Evolutionary conservation across 2,113 vertebrate species (phyloP).

Genomic region (Lampris megalopsis): DNA sequence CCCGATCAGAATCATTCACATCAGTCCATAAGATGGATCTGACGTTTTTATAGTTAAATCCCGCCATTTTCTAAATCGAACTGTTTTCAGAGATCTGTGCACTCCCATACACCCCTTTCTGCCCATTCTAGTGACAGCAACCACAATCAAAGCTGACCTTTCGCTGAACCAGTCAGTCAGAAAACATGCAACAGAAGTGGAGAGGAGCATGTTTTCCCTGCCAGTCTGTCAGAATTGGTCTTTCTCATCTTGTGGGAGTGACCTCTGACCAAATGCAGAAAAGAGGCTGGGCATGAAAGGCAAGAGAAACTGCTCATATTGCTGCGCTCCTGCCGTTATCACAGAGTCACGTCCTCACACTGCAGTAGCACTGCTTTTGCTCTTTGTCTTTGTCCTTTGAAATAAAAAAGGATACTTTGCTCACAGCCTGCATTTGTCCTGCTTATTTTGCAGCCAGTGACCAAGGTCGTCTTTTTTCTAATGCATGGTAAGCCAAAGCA

Average conservation of each 20-base stretch:
- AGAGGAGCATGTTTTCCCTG: conserved; percentile 48
- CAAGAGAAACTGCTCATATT: conserved; percentile 56
- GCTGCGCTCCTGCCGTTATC: conserved; percentile 75
- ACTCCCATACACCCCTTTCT: not conserved
- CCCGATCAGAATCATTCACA: not conserved
- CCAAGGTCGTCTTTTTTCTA: conserved; percentile 17
- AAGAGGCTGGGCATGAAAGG: conserved; percentile 53
- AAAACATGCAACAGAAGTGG: conserved; percentile 6
- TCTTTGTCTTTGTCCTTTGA: conserved; percentile 54
- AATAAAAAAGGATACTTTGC: conserved; percentile 33
- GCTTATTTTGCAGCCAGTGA: conserved; percentile 15
- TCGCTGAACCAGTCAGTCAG: conserved; percentile 22
- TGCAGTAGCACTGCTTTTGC: conserved; percentile 66
- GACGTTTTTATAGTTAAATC: not conserved
- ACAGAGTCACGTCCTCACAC: conserved; percentile 71
- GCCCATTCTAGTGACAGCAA: not conserved
- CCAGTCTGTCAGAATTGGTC: conserved; percentile 50
- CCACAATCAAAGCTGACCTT: conserved; percentile 9
- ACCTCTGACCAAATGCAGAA: conserved; percentile 72
- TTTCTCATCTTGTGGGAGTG: conserved; percentile 58
- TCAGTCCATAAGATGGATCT: not conserved
- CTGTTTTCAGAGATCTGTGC: conserved; percentile 1
- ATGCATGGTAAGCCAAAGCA: conserved; percentile 4
- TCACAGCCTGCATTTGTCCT: conserved; percentile 7
- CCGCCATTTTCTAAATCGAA: not conserved